A percentile compares a stretch with the other conserved stretches of the same genome.
phyloP scores from a whole-genome alignment of 2,888 invertebrate genomes.

The Cantharis rustica region DNA sequence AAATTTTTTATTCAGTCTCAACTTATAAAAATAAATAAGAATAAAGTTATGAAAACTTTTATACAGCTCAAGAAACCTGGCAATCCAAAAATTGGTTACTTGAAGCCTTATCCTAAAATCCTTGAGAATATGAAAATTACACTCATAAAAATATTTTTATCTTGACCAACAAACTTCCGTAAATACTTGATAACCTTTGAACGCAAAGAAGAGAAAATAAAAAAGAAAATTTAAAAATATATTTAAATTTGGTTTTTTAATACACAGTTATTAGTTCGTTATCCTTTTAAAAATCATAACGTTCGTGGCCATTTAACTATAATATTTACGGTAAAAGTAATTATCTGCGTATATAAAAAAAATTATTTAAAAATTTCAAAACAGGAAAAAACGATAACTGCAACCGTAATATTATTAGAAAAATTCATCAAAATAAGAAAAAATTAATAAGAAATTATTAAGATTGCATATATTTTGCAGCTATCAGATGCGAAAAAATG shows the following conservation, averaged over 20 bases:
- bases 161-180: neutral
- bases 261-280: neutral
- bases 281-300: neutral
- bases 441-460: neutral
- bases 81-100: neutral
- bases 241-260: neutral
- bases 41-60: too few relatives aligned
- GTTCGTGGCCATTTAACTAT: neutral
- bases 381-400: neutral
- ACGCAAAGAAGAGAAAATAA: too few relatives aligned
- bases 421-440: neutral
- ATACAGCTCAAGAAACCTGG: neutral
- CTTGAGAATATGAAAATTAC: neutral
- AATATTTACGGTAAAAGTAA: neutral
- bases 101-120: neutral
- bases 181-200: neutral
- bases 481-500: neutral
- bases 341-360: neutral
- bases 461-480: neutral
- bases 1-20: too few relatives aligned
- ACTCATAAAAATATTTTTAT: neutral
- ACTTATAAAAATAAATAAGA: too few relatives aligned
- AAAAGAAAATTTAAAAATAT: too few relatives aligned
- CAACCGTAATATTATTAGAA: neutral
- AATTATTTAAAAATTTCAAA: neutral